Percentiles rank a stretch among this genome's conserved stretches.
Evolutionary conservation across 2,797 vertebrate species (phyloP).

Genomic region (Sebastes oblongus): DNA sequence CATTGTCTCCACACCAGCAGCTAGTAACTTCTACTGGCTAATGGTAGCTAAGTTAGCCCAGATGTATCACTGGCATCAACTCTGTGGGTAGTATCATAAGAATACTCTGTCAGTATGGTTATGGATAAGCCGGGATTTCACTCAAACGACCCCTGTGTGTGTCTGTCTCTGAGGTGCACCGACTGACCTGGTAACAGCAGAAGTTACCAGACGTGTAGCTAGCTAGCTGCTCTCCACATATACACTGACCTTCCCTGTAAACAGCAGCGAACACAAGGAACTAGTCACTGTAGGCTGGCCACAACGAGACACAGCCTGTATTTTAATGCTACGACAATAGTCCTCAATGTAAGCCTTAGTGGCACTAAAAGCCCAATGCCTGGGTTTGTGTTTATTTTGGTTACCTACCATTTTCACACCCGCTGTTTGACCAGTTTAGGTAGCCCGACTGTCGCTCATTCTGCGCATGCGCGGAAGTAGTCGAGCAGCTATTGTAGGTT

Average conservation of each 20-base stretch:
- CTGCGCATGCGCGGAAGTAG: conserved; percentile 81
- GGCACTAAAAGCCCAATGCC: conserved; percentile 35
- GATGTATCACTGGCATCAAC: conserved; percentile 24
- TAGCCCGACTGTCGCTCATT: conserved; percentile 79
- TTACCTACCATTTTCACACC: conserved; percentile 95
- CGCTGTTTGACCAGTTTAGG: conserved; percentile 88
- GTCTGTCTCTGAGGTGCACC: conserved; percentile 14
- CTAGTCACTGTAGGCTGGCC: conserved; percentile 44
- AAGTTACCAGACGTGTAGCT: conserved; percentile 79
- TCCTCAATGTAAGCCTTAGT: conserved; percentile 1
- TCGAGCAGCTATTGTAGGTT: conserved; percentile 9
- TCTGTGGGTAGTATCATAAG: background rate
- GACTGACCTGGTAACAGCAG: conserved; percentile 47
- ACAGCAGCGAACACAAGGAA: conserved; percentile 62
- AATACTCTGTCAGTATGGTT: conserved; percentile 21
- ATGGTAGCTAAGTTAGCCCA: conserved; percentile 66
- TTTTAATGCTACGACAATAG: conserved; percentile 16
- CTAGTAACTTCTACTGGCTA: conserved; percentile 67
- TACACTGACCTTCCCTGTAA: conserved; percentile 85
- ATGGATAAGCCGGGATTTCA: background rate
- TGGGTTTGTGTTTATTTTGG: conserved; percentile 80
- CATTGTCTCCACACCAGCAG: conserved; percentile 38
- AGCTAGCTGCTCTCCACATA: conserved; percentile 86
- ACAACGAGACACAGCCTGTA: conserved; percentile 27
- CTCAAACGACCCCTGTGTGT: background rate